Evolutionary conservation across 2,797 vertebrate genomes (phyloP), one percentile per base, ranked within the genome.

Genomic region (Euthynnus affinis): DNA sequence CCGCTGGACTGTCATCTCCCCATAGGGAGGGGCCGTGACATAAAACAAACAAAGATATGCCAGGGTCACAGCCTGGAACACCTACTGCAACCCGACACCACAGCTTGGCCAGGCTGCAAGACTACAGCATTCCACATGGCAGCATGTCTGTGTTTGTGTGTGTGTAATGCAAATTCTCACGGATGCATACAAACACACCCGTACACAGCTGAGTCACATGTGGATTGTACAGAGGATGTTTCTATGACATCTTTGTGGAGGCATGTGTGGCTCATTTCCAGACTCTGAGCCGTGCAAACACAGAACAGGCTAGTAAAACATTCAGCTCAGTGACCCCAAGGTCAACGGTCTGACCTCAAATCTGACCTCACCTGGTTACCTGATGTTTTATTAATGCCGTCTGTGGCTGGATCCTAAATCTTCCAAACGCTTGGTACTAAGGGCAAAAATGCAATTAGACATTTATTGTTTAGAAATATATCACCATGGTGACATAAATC

Each of bases 11-110:
- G 90, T 89, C 92, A 83, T 90, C 85, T 88, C 90, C 85, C 89
- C 65, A 27, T 86, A 89, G 91, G 92, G 93, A 92, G 92, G 91
- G 88, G 88, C 89, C 67, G 88, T 71, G 90, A 92, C 88, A 88
- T 87, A 93, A 91, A 93, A 93, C 91, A 94, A 94, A 93, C 91
- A 93, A 73, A 91, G 88, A 91, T 91, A 91, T 88, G 82, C 80
- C 82, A 81, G 89, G 90, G 90, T 90, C 87, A 78, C 84, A 67
- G 89, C 70, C 86, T 69, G 85, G 83, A 88, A 91, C 89, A 88
- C 83, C 91, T 71, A 29, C 86, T 89, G 91, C 85, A 92, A 94
- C 90, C 51, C 8, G 82, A 94, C 89, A 91, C 91, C 62, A 3
- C 70, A 4, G 74, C 72, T 57, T 9, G 23, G n/a, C 73, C 64